Percentiles rank a stretch among this genome's conserved stretches.
Conservation (phyloP, 2,888 invertebrate genomes). For the Eueremaeus valkanovi region DNA sequence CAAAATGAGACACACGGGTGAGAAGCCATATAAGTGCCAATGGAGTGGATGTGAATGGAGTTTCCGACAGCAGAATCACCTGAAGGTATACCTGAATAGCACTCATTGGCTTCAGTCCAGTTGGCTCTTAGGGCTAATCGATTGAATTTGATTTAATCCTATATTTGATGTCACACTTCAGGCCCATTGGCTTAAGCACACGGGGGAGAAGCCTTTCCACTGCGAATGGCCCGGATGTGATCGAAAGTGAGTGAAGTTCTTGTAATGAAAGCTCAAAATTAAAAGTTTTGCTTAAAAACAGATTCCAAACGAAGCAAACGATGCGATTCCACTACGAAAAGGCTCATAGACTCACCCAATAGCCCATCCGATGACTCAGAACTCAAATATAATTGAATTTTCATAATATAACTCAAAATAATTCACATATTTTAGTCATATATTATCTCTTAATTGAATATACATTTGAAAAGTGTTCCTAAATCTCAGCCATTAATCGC, state of each 20-base stretch:
- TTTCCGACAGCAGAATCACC: background rate
- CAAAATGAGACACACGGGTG: constrained; percentile 15
- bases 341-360: background rate
- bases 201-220: no score
- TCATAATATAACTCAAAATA: no score
- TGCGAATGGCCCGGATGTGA: background rate
- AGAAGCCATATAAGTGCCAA: background rate
- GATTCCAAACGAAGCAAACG: constrained; percentile 27
- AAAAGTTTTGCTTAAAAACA: background rate
- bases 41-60: constrained; percentile 8
- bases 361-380: background rate
- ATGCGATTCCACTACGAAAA: constrained; percentile 6
- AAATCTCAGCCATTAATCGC: no score
- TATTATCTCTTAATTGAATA: no score
- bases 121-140: background rate
- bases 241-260: background rate
- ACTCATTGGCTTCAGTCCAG: background rate
- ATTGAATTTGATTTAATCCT: background rate
- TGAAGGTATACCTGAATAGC: no score
- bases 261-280: background rate
- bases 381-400: background rate
- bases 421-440: no score
- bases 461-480: no score
- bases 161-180: background rate
- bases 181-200: background rate